Evolutionary conservation across 2,888 invertebrate species (phyloP).

Genomic region (Oligia latruncula): DNA sequence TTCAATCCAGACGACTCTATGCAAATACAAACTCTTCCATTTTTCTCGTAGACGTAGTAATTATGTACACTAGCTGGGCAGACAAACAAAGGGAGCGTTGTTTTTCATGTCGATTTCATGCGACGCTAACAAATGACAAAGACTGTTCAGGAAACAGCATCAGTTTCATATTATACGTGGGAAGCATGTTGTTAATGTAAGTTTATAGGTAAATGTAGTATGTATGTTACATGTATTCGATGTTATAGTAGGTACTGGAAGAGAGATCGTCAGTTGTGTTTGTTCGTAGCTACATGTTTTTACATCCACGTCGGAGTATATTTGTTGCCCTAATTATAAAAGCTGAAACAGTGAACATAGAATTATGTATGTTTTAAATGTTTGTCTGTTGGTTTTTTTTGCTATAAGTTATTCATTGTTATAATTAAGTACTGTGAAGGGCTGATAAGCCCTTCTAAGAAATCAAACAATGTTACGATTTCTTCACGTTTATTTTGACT

Average conservation of each 20-base stretch:
- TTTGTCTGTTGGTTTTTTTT: not conserved
- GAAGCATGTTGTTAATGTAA: conserved; percentile 11
- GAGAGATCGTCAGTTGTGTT: not conserved
- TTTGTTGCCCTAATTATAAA: conserved; percentile 4
- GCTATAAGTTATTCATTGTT: not conserved
- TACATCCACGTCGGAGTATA: not conserved
- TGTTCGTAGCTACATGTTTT: not conserved
- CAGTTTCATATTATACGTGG: conserved; percentile 31
- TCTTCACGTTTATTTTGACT: too few relatives aligned
- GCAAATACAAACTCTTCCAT: not conserved
- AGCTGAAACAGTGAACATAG: conserved; percentile 12
- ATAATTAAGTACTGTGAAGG: too few relatives aligned
- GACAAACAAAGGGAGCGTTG: conserved; percentile 3
- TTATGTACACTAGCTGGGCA: not conserved
- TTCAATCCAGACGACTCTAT: not conserved
- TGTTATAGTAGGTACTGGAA: not conserved
- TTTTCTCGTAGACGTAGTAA: not conserved
- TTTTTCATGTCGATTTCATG: conserved; percentile 48
- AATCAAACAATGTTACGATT: too few relatives aligned
- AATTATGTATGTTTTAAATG: not conserved
- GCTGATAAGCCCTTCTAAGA: too few relatives aligned
- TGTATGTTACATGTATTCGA: not conserved
- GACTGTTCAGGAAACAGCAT: conserved; percentile 19
- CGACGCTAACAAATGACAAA: conserved; percentile 41
- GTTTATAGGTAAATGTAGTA: too few relatives aligned